Percentiles rank a stretch among this genome's conserved stretches.
phyloP scores from a whole-genome alignment of 2,113 vertebrate genomes.

The Onychostoma macrolepis region DNA sequence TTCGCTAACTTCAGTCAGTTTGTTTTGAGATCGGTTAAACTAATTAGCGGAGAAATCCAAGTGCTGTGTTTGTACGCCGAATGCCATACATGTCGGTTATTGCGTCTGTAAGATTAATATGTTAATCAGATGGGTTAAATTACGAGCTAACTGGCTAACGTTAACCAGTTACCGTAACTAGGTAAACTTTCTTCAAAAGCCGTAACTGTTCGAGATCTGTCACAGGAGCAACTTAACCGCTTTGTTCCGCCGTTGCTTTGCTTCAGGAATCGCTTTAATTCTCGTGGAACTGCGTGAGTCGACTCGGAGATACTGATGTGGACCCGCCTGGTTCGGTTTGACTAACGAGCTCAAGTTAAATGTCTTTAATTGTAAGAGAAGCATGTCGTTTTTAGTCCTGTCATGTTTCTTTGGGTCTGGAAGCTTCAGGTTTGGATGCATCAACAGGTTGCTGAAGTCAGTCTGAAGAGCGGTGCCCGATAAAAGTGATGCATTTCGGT shows the following conservation, averaged over 20 bases:
- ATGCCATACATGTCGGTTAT: neutral
- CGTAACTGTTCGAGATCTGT: neutral
- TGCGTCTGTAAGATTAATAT: neutral
- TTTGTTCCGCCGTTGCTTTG: neutral
- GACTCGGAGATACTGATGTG: neutral
- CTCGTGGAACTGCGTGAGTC: neutral
- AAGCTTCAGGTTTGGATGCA: neutral
- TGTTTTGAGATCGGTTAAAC: neutral
- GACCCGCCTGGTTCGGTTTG: neutral
- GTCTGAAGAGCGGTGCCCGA: neutral
- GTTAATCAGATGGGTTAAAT: neutral
- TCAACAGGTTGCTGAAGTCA: conserved; percentile 36
- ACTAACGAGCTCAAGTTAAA: neutral
- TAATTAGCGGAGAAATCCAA: neutral
- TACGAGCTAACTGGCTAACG: conserved; percentile 25
- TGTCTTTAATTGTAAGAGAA: neutral
- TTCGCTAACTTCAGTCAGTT: conserved; percentile 16
- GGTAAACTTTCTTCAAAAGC: conserved; percentile 11
- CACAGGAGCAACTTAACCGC: neutral
- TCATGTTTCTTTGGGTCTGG: neutral
- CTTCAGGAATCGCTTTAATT: neutral
- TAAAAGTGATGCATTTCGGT: neutral
- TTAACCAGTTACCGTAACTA: neutral
- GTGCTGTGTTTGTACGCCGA: neutral
- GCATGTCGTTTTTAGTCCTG: neutral